These are phyloP conservation scores for Buteo buteo DNA, from an alignment of 2,113 vertebrate genomes.

Conservation along the genomic window DNA sequence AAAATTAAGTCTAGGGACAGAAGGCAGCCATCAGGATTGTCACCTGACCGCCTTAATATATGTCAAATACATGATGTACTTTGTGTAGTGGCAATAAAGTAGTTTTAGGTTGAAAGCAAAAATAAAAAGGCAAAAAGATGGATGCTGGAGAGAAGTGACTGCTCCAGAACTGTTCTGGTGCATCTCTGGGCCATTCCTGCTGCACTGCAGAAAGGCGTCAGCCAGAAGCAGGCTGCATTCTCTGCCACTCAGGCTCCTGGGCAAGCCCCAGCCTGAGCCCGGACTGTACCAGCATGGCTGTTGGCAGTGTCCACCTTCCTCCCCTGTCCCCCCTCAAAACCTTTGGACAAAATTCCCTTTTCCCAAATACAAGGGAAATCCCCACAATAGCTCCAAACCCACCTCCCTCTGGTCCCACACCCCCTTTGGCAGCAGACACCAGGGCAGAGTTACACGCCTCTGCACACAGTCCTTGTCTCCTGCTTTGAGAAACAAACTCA, in stretches of 20 bases:
- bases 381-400: background rate
- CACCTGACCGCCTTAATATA: background rate
- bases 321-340: background rate
- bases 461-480: background rate
- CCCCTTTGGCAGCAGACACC: background rate
- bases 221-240: background rate
- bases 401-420: background rate
- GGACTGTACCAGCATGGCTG: background rate
- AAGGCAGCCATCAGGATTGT: background rate
- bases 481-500: background rate
- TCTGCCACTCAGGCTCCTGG: background rate
- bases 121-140: background rate
- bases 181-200: background rate
- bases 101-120: background rate
- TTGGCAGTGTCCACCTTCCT: background rate
- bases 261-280: background rate
- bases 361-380: background rate
- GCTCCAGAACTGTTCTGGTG: background rate
- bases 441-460: background rate
- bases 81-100: background rate
- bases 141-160: background rate
- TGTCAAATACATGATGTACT: background rate
- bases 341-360: background rate
- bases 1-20: background rate
- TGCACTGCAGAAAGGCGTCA: background rate